Conservation (phyloP, 37 sponge, comb jelly and placozoan species). For the Beroe forskalii region DNA sequence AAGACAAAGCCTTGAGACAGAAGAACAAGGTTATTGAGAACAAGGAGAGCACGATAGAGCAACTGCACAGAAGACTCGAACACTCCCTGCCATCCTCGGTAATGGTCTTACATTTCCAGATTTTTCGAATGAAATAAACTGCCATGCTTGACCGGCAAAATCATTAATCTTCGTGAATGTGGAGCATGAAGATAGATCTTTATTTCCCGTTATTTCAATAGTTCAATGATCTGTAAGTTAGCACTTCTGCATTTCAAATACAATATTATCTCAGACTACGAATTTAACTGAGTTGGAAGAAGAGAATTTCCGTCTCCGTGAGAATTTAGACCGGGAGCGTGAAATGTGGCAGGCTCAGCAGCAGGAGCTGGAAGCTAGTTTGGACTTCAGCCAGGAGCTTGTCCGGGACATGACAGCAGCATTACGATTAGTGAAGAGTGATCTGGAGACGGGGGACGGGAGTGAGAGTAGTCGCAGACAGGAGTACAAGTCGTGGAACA, state of each 20-base stretch:
- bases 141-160: too few relatives aligned
- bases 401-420: slow-evolving; percentile 23
- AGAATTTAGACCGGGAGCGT: not conserved
- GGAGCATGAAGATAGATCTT: too few relatives aligned
- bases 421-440: slow-evolving; percentile 4
- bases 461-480: not conserved
- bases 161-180: too few relatives aligned
- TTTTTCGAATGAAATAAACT: too few relatives aligned
- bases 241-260: too few relatives aligned
- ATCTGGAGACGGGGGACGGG: not conserved
- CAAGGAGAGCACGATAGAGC: slow-evolving; percentile 40
- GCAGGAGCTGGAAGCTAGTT: slow-evolving; percentile 32
- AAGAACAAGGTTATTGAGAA: slow-evolving; percentile 35
- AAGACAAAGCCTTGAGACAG: not conserved
- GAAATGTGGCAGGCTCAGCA: not conserved
- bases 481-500: slow-evolving; percentile 39
- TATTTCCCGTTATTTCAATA: too few relatives aligned
- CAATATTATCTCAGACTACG: too few relatives aligned
- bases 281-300: slow-evolving; percentile 21
- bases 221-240: too few relatives aligned
- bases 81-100: not conserved
- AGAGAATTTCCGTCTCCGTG: not conserved
- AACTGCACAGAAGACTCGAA: slow-evolving; percentile 25
- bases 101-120: too few relatives aligned
- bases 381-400: slow-evolving; percentile 33